Base-by-base conservation (phyloP, 92 coral and sea anemone species). In the Palythoa grandiflora region DNA sequence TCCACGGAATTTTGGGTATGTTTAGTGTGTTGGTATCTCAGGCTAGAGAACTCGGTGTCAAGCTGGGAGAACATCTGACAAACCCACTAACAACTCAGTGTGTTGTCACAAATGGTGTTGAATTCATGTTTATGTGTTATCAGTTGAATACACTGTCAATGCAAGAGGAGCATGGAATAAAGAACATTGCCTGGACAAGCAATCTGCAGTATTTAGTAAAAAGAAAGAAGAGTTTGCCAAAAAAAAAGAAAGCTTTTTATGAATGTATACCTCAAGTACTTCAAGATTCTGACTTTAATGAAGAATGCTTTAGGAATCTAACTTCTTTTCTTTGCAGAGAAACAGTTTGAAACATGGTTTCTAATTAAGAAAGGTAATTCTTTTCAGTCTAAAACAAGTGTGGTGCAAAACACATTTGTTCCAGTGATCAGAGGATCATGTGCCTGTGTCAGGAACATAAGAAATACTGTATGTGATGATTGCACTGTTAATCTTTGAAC, bases 111-210 rank as follows among this genome's bases (percentile, higher is more conserved):
- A 92, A 94, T 92, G 98, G 98, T 3, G 79, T 83, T 51, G 91
- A 88, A 84, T 89, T 73, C 65, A 78, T 93, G 17, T 90, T 94
- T 38, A 97, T 97, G 99, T 91, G 95, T 19, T 97, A 97, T 76
- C 99, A 97, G 76, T 75, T 97, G 28, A 97, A 97, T 65, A 97
- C 99, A 39, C 90, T 97, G 12, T 97, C 99, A 38, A 84, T 97
- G 63, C 99, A 97, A 83, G 98, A 97, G 71, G 98, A 97, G 66
- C 89, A 86, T 87, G 99, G 99, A 19, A 93, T 95, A 14, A 97
- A 97, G 65, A 97, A 97, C 83, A 89, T 89, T 90, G 99, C 97
- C 0, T 97, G 99, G 99, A 88, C 94, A 16, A 83, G 90, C 17
- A 84, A 61, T 59, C 92, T 93, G 78, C 40, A 75, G 6, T 71